Base-by-base conservation (phyloP, 2,888 invertebrate species). In the Hirudinaria manillensis region DNA sequence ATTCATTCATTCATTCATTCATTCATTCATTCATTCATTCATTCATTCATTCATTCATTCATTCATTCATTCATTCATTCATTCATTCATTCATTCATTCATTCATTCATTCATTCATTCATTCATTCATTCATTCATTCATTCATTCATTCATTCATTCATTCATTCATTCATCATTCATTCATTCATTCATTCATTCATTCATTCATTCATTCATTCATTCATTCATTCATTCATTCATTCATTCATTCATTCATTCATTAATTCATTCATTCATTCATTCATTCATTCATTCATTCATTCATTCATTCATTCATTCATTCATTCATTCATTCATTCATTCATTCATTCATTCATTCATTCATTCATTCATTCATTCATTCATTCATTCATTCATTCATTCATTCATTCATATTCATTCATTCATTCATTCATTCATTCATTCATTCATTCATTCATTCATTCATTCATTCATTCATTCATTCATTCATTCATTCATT, bases 211-310 rank as follows among this genome's bases (percentile, higher is more conserved):
- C 72, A 72, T 53, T 68, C 72, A 34, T 53, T 68, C 72, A 72
- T 53, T n/a, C 72, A 72, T 53, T 68, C 72, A 34, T 53, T 68
- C 72, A 72, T 53, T n/a, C 72, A 72, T 53, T 68, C 72, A 34
- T 53, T 68, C 72, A 72, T 53, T n/a, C 72, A 72, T 71, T 74
- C 74, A 45, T 71, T 74, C 74, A 74, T 71, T n/a, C 74, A 74
- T 71, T 74, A 73, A 45, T 71, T 74, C 74, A 74, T 71, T n/a
- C 74, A 74, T 71, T 74, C 74, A 45, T 71, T 74, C 74, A 74
- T 71, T n/a, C 74, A 74, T 71, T 74, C 74, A 45, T 71, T 74
- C 74, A n/a, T 21, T 16, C n/a, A 70, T 66, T 13, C n/a, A 66
- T 66, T 19, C 29, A 29, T 29, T 19, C n/a, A 66, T 66, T 13